These are phyloP conservation scores for Berghia stephanieae DNA, from an alignment of 1,140 invertebrate genomes.

Conservation along the genomic window DNA sequence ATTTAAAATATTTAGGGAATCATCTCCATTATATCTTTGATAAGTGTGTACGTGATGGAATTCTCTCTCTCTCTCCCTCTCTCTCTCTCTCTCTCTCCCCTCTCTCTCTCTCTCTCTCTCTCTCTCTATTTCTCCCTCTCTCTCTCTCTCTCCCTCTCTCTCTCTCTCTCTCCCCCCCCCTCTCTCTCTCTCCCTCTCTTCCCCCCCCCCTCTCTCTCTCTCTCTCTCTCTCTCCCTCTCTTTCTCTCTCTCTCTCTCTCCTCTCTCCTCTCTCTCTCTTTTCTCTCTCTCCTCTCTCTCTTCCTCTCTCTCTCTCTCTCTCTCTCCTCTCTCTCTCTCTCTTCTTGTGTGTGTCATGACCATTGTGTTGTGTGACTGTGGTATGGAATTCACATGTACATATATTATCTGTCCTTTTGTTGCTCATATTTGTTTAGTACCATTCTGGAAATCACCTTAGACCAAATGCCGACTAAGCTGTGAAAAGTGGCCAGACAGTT, in stretches of 20 bases:
- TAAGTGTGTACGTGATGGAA: no score
- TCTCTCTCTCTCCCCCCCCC: not conserved
- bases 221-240: not conserved
- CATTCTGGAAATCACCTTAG: no score
- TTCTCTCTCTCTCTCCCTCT: no score
- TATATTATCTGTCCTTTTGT: no score
- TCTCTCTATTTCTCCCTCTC: no score
- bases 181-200: not conserved
- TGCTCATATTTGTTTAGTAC: no score
- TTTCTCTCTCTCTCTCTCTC: not conserved
- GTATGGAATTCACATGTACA: no score
- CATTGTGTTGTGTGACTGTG: not conserved
- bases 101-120: not conserved
- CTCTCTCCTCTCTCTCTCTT: not conserved
- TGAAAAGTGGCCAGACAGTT: no score
- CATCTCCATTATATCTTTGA: no score
- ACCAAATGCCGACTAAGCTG: no score
- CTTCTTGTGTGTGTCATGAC: not conserved
- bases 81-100: conserved; percentile 17
- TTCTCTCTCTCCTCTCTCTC: not conserved
- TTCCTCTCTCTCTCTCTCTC: not conserved
- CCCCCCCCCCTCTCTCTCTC: conserved; percentile 3
- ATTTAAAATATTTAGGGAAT: no score
- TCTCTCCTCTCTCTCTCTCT: not conserved
- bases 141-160: not conserved